Evolutionary conservation across 2,113 vertebrate genomes (phyloP), one percentile per base, ranked within the genome.

Genomic region (Paradoxurus hermaphroditus): DNA sequence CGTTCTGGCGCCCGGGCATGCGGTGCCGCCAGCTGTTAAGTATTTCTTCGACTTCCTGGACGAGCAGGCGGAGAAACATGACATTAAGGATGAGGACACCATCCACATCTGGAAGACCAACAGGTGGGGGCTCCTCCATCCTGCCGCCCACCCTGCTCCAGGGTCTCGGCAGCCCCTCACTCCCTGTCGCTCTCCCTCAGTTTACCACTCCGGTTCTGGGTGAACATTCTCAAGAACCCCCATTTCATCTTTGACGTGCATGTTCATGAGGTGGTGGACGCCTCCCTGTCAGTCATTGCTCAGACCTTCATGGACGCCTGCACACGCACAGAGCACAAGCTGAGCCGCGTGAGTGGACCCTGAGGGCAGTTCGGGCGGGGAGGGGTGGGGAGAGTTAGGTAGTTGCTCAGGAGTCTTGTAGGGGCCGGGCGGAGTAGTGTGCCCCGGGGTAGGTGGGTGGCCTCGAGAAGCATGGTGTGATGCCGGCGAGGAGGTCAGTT

Each of bases 251-350:
- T 99, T 0, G 99, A 99, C 12, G 99, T 99, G 91, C 99, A 99
- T 0, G 99, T 99, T 98, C 99, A 99, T 0, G 99, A 99, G 98
- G 99, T 99, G 97, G 99, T 99, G 96, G 99, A 99, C 53, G 99
- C 99, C 84, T 99, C 99, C 39, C 99, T 99, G 98, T 99, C 99
- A 0, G 99, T 99, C 98, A 99, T 99, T 14, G 99, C 99, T 49
- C 99, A 99, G 99, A 99, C 99, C 97, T 99, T 99, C 99, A 99
- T 99, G 99, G 99, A 99, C 56, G 99, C 99, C 97, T 99, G 99
- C 98, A 99, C 99, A 56, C 99, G 99, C 99, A 99, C 99, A 11
- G 99, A 99, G 98, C 99, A 99, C 99, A 99, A 99, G 98, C 99
- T 99, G 98, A 99, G 99, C 99, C 99, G 99, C 95, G 99, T 99